These are phyloP conservation scores for Stichopus chloronotus DNA, from an alignment of 35 echinoderm and acorn worm species.

Conservation along the genomic window DNA sequence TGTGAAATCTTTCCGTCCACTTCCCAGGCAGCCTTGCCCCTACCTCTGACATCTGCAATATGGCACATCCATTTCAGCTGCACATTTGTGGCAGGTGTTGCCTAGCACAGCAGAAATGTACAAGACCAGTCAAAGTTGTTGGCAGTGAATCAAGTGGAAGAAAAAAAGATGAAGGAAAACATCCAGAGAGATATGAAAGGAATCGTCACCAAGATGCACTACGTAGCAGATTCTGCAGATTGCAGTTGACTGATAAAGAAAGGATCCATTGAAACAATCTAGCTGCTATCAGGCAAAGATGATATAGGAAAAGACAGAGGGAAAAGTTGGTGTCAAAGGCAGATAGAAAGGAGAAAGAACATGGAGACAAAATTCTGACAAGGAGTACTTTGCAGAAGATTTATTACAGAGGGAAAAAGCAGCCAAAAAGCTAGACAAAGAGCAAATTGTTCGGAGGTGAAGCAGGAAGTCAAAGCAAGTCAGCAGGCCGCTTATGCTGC, in stretches of 20 bases:
- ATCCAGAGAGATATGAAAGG: background rate
- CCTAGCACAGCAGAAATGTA: too few relatives aligned
- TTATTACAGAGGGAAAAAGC: background rate
- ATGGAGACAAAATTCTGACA: background rate
- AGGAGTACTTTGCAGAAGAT: background rate
- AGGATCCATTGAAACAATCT: constrained; percentile 7
- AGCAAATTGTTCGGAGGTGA: constrained; percentile 10
- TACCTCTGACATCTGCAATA: too few relatives aligned
- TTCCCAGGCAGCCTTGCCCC: too few relatives aligned
- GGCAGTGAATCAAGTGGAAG: background rate
- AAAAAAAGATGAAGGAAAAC: background rate
- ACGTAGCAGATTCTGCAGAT: background rate
- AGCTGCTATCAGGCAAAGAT: constrained; percentile 10
- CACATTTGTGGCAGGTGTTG: too few relatives aligned
- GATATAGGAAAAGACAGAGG: constrained; percentile 9
- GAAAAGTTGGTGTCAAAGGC: background rate
- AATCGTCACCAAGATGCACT: background rate
- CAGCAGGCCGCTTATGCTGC: background rate
- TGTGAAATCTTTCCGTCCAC: too few relatives aligned
- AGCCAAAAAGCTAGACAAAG: constrained; percentile 15
- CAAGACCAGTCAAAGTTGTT: too few relatives aligned
- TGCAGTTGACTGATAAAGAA: background rate
- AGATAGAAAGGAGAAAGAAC: background rate
- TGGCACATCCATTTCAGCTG: too few relatives aligned
- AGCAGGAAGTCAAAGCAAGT: constrained; percentile 29